A percentile compares a stretch with the other conserved stretches of the same genome.
Conservation (phyloP, 2,888 invertebrate genomes). For the Ecliptopera silaceata region DNA sequence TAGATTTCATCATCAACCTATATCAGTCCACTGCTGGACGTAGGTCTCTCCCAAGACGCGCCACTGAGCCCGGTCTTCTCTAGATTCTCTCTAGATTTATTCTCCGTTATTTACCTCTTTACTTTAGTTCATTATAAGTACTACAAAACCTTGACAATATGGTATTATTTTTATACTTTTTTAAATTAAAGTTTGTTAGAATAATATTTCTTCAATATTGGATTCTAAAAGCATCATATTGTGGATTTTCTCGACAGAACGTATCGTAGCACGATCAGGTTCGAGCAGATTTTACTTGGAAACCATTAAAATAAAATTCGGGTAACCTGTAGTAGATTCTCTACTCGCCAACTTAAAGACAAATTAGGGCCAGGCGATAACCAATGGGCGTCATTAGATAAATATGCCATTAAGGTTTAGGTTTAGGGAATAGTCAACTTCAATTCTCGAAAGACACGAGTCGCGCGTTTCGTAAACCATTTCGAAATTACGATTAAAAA, state of each 20-base stretch:
- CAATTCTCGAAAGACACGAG: conserved; percentile 33
- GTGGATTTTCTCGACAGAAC: conserved; percentile 10
- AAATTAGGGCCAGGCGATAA: conserved; percentile 70
- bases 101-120: no score
- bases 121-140: no score
- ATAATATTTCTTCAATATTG: conserved; percentile 5
- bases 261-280: conserved; percentile 16
- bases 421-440: conserved; percentile 43
- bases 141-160: no score
- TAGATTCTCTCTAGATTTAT: no score
- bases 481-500: conserved; percentile 24
- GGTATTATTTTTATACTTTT: no score
- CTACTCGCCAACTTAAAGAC: conserved; percentile 43
- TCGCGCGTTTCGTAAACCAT: conserved; percentile 22
- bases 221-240: conserved; percentile 12
- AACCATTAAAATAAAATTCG: conserved; percentile 53
- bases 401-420: conserved; percentile 69
- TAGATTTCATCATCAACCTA: no score
- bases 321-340: conserved; percentile 45
- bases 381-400: conserved; percentile 63
- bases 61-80: no score
- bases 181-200: conserved; percentile 11
- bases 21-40: no score
- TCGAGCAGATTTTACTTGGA: conserved; percentile 29
- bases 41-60: no score